Evolutionary conservation across 2,113 vertebrate species (phyloP).

Genomic region (Solea solea): DNA sequence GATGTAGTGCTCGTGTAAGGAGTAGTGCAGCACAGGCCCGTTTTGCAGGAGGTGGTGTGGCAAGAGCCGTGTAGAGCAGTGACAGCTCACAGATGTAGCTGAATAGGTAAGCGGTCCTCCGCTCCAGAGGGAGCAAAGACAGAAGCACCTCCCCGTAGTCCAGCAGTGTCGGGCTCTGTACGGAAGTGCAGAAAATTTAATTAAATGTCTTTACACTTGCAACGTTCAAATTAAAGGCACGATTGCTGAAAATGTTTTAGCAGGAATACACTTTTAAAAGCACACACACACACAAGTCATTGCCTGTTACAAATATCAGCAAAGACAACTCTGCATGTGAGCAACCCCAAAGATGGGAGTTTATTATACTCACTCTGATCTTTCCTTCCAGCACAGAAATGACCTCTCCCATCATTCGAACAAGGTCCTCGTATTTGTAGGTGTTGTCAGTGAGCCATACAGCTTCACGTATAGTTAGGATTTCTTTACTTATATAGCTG

Average conservation of each 20-base stretch:
- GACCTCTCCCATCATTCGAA: slow-evolving; percentile 98
- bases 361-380: slow-evolving; percentile 86
- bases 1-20: slow-evolving; percentile 87
- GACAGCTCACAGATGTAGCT: slow-evolving; percentile 95
- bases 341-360: background rate
- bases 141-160: slow-evolving; percentile 94
- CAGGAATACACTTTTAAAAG: background rate
- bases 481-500: slow-evolving; percentile 93
- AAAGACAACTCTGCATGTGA: background rate
- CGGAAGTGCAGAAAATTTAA: background rate
- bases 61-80: slow-evolving; percentile 87
- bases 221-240: background rate
- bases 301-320: no score
- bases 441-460: slow-evolving; percentile 99
- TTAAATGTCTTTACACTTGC: background rate
- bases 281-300: no score
- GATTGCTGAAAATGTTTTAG: background rate
- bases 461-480: slow-evolving; percentile 95
- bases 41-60: slow-evolving; percentile 82
- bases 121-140: slow-evolving; percentile 81
- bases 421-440: slow-evolving; percentile 96
- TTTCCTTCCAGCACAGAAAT: slow-evolving; percentile 91
- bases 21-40: slow-evolving; percentile 89
- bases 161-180: slow-evolving; percentile 89
- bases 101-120: slow-evolving; percentile 87